Conservation (phyloP, 2,797 vertebrate genomes). For the Enteromius anoplus region DNA sequence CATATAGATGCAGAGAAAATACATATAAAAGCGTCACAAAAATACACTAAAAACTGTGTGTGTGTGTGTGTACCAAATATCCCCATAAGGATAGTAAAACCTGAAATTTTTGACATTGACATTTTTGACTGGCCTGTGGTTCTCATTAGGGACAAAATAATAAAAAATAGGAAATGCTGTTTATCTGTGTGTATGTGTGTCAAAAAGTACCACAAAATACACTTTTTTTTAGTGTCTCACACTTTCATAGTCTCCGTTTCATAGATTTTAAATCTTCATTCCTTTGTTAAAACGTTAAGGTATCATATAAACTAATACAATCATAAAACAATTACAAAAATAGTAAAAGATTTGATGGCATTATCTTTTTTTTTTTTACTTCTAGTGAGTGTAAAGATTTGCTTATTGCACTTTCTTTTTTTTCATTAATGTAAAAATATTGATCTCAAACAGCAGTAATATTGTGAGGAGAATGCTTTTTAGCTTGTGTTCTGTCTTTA, state of each 20-base stretch:
- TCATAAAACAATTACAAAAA: neutral
- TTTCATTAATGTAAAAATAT: neutral
- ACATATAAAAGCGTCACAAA: neutral
- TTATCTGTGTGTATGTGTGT: neutral
- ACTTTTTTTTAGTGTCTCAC: neutral
- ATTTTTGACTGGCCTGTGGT: no score
- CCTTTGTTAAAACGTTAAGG: neutral
- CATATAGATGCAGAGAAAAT: slow-evolving; percentile 31
- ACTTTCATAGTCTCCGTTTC: neutral
- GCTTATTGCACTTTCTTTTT: neutral
- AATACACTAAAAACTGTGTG: neutral
- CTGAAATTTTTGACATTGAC: no score
- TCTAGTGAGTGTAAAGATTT: neutral
- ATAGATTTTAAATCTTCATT: neutral
- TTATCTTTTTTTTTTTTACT: no score
- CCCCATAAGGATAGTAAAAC: no score
- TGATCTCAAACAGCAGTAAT: neutral
- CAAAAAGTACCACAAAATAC: neutral
- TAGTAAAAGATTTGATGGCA: neutral
- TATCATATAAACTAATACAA: neutral
- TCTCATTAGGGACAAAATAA: no score
- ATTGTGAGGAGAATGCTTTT: neutral
- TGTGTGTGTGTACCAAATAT: no score
- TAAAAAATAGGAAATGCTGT: no score
- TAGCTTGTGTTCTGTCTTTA: neutral